Conservation (phyloP, 2,888 invertebrate genomes). For the Smittia sp. region DNA sequence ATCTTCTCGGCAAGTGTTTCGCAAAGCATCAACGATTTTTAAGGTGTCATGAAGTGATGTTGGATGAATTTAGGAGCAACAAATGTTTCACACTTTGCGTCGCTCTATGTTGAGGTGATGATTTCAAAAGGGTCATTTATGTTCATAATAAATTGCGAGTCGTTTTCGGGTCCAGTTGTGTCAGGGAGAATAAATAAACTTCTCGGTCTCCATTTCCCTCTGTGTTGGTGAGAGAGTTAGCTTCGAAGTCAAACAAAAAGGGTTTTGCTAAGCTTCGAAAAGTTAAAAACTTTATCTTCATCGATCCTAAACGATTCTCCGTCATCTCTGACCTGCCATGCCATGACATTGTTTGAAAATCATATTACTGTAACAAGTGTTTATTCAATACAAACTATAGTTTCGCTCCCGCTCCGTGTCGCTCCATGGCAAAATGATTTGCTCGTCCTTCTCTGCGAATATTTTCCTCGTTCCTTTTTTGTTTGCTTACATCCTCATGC, state of each 20-base stretch:
- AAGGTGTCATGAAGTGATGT: not conserved
- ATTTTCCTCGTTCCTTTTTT: not conserved
- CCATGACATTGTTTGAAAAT: not conserved
- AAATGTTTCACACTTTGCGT: not conserved
- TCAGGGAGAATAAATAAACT: too few species aligned
- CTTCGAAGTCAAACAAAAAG: too few species aligned
- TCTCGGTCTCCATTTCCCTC: too few species aligned
- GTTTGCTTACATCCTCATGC: not conserved
- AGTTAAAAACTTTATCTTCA: too few species aligned
- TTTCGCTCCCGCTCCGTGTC: not conserved
- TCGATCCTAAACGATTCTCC: too few species aligned
- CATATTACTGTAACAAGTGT: not conserved
- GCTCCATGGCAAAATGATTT: not conserved
- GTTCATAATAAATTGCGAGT: too few species aligned
- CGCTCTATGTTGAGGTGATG: too few species aligned
- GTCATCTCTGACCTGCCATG: too few species aligned
- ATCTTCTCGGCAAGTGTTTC: conserved; percentile 29
- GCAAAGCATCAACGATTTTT: not conserved
- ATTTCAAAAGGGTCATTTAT: too few species aligned
- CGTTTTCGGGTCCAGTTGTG: too few species aligned
- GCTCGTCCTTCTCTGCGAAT: not conserved
- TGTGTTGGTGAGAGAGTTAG: too few species aligned
- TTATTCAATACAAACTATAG: not conserved
- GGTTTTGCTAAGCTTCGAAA: too few species aligned
- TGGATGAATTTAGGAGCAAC: not conserved